phyloP scores from a whole-genome alignment of 64 coral and sea anemone genomes.

The Astreopora myriophthalma region DNA sequence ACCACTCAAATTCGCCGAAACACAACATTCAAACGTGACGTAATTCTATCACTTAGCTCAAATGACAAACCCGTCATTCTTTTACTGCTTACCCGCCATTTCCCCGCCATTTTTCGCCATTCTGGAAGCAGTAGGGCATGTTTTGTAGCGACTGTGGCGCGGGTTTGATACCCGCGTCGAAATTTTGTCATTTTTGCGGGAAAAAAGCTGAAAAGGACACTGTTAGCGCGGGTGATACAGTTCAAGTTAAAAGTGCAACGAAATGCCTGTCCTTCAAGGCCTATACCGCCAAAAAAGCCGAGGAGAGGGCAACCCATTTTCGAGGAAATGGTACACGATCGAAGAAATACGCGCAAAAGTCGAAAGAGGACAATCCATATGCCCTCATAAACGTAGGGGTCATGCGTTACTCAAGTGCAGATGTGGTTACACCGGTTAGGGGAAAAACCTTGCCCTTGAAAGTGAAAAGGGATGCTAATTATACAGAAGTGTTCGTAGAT shows the following conservation, averaged over 20 bases:
- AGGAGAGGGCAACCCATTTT: not conserved
- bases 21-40: too few relatives aligned
- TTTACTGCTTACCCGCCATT: too few relatives aligned
- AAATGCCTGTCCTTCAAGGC: not conserved
- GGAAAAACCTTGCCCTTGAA: constrained; percentile 22
- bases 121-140: not conserved
- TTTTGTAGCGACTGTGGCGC: not conserved
- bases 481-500: constrained; percentile 31
- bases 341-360: constrained; percentile 16
- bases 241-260: not conserved
- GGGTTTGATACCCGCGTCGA: not conserved
- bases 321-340: not conserved
- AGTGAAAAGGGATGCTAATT: not conserved
- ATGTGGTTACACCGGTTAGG: not conserved
- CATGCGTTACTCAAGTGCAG: not conserved
- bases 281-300: not conserved
- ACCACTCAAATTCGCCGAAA: too few relatives aligned
- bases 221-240: not conserved
- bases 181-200: not conserved
- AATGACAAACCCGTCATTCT: too few relatives aligned
- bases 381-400: constrained; percentile 43
- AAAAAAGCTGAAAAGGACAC: not conserved
- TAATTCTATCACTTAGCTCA: too few relatives aligned
- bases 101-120: not conserved
- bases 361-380: constrained; percentile 4